Evolutionary conservation across 2,888 invertebrate species (phyloP).

Genomic region (Netelia inedita): DNA sequence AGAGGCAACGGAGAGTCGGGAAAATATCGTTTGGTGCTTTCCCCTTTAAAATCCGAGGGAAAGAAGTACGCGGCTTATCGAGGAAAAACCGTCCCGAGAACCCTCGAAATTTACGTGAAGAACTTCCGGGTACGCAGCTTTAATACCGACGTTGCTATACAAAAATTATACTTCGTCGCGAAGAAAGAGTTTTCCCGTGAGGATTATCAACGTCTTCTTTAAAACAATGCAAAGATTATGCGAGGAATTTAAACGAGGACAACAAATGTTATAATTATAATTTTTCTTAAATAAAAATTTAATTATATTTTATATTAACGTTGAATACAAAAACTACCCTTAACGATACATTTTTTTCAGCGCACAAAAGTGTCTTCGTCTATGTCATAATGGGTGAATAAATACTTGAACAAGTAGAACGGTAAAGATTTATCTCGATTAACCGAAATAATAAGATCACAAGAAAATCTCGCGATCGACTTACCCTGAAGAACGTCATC

Average conservation of each 20-base stretch:
- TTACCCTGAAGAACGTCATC: slow-evolving; percentile 98
- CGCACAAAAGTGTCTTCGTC: background rate
- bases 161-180: background rate
- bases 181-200: background rate
- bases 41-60: slow-evolving; percentile 31
- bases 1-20: slow-evolving; percentile 1
- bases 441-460: slow-evolving; percentile 1
- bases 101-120: slow-evolving; percentile 38
- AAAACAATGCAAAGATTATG: background rate
- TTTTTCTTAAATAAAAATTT: background rate
- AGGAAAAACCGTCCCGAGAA: slow-evolving; percentile 25
- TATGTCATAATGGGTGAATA: background rate
- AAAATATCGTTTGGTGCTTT: slow-evolving; percentile 18
- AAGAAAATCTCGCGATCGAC: slow-evolving; percentile 73
- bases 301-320: background rate
- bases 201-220: background rate
- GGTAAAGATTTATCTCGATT: slow-evolving; percentile 37
- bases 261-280: background rate
- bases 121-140: slow-evolving; percentile 35
- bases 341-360: too few species aligned
- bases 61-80: slow-evolving; percentile 46
- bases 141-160: slow-evolving; percentile 17
- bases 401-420: slow-evolving; percentile 30
- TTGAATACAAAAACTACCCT: background rate
- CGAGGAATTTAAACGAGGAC: background rate